These are phyloP conservation scores for Crocidura indochinensis DNA, from an alignment of 2,797 vertebrate genomes.

Conservation along the genomic window DNA sequence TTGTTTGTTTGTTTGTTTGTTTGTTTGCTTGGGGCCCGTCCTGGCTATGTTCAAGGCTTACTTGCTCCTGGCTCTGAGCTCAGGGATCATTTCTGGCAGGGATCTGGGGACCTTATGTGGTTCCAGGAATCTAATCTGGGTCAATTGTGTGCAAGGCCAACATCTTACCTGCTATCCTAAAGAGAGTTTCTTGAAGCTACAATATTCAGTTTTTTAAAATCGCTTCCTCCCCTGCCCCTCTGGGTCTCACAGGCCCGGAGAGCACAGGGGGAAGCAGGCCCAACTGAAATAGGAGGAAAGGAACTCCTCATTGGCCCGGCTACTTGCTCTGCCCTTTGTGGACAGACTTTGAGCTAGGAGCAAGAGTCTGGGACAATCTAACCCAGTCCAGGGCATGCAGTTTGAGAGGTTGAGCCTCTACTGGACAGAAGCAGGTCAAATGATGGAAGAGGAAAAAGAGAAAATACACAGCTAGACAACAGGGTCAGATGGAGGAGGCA, in stretches of 20 bases:
- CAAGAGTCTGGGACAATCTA: too few relatives aligned
- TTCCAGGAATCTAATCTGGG: too few relatives aligned
- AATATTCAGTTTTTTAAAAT: slow-evolving; percentile 28
- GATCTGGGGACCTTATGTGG: too few relatives aligned
- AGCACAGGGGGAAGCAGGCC: too few relatives aligned
- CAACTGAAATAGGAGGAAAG: too few relatives aligned
- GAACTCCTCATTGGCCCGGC: neutral
- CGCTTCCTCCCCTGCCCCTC: neutral
- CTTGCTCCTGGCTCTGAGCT: too few relatives aligned
- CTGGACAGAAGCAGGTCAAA: neutral
- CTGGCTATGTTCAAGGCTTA: too few relatives aligned
- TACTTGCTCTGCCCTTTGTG: neutral
- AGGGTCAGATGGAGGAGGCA: neutral
- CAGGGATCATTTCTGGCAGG: neutral
- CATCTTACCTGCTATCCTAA: neutral
- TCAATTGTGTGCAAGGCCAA: too few relatives aligned
- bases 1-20: too few relatives aligned
- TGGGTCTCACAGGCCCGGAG: too few relatives aligned
- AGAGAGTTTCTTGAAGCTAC: slow-evolving; percentile 33
- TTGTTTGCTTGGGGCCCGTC: too few relatives aligned
- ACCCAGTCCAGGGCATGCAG: neutral
- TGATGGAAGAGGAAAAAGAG: neutral
- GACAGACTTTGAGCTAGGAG: neutral
- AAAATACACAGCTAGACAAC: neutral
- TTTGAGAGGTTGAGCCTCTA: neutral